A percentile compares a stretch with the other conserved stretches of the same genome.
Evolutionary conservation across 1,140 invertebrate species (phyloP).

Genomic region (Drosophila prosaltans): DNA sequence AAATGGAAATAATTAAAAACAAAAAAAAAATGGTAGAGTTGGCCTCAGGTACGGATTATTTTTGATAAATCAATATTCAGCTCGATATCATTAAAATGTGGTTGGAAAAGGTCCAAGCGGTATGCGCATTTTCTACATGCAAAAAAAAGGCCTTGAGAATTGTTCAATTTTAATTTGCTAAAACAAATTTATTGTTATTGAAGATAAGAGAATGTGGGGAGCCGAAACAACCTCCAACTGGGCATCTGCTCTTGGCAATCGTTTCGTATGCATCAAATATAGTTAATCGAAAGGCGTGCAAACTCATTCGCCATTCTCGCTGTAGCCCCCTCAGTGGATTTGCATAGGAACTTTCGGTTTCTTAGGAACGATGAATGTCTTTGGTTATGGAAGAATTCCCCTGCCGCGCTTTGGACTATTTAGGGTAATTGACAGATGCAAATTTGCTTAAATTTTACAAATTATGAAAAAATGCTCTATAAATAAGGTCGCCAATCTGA

Average conservation of each 20-base stretch:
- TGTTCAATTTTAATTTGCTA: neutral
- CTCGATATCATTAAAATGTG: neutral
- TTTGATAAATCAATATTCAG: too few species aligned
- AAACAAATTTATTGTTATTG: neutral
- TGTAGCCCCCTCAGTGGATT: neutral
- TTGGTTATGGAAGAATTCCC: conserved; percentile 9
- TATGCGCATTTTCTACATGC: too few species aligned
- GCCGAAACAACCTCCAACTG: neutral
- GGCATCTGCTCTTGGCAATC: conserved; percentile 11
- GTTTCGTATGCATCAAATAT: neutral
- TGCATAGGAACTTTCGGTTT: conserved; percentile 43
- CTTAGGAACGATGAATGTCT: neutral
- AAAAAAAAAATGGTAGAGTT: too few species aligned
- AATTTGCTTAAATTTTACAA: conserved; percentile 67
- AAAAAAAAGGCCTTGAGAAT: too few species aligned
- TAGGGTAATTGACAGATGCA: conserved; percentile 72
- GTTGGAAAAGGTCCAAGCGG: neutral
- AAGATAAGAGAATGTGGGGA: neutral
- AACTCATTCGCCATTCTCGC: neutral
- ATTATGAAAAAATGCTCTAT: conserved; percentile 53
- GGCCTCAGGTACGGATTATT: too few species aligned
- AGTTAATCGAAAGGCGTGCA: conserved; percentile 37
- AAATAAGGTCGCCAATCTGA: conserved; percentile 33
- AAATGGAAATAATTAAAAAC: too few species aligned
- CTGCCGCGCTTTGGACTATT: conserved; percentile 55